Evolutionary conservation across 2,888 invertebrate species (phyloP).

Genomic region (Darwinula stevensoni): DNA sequence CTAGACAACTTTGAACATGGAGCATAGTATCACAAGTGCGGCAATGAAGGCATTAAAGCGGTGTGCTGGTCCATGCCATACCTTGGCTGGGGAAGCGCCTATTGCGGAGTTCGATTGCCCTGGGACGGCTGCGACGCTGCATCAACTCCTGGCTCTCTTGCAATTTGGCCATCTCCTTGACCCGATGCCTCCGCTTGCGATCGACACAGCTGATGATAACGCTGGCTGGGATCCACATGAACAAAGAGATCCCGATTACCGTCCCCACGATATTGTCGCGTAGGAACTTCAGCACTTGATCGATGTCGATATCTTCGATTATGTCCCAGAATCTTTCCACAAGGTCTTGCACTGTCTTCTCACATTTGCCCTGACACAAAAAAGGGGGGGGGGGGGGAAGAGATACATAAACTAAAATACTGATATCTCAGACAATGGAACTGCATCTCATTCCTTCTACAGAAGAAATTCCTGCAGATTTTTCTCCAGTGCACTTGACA

Average conservation of each 20-base stretch:
- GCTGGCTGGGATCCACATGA: constrained; percentile 81
- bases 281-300: constrained; percentile 52
- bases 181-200: constrained; percentile 34
- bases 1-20: too few species aligned
- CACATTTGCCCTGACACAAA: constrained; percentile 45
- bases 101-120: too few species aligned
- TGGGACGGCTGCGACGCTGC: too few species aligned
- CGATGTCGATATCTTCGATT: constrained; percentile 82
- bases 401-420: constrained; percentile 1
- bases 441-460: neutral
- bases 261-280: constrained; percentile 81
- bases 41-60: too few species aligned
- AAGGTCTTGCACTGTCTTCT: constrained; percentile 77
- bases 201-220: constrained; percentile 49
- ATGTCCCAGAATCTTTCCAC: constrained; percentile 92
- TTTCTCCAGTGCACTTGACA: too few species aligned
- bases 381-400: neutral
- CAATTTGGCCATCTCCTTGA: too few species aligned
- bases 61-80: too few species aligned
- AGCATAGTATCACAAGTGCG: too few species aligned
- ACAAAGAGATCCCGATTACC: constrained; percentile 59
- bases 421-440: too few species aligned
- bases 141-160: too few species aligned
- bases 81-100: too few species aligned
- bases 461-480: too few species aligned